Conservation (phyloP, 2,113 vertebrate species). For the Xerus inauris region DNA sequence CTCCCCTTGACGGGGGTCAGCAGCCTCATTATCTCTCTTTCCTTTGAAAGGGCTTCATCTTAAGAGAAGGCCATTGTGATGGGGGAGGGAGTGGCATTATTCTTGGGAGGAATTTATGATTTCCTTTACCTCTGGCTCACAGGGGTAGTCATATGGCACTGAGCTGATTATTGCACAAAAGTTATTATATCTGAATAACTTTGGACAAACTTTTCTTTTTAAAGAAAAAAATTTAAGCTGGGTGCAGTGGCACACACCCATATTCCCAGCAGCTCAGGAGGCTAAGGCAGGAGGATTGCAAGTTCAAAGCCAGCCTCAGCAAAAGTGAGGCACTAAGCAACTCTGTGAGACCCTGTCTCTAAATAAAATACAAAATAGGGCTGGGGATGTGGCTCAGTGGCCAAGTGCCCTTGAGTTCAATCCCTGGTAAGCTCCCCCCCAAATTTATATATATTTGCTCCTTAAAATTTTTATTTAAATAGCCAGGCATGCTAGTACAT, state of each 20-base stretch:
- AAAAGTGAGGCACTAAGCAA: no score
- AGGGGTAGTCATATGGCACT: slow-evolving; percentile 44
- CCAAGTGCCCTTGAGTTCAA: no score
- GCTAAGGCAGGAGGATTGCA: no score
- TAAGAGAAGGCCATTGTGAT: not conserved
- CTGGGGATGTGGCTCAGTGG: no score
- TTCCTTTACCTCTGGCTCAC: slow-evolving; percentile 35
- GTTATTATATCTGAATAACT: slow-evolving; percentile 61
- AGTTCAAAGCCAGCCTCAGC: no score
- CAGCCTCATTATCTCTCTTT: not conserved
- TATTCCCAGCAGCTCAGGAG: no score
- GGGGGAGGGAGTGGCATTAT: not conserved
- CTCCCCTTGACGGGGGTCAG: not conserved
- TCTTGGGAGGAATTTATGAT: not conserved
- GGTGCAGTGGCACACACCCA: no score
- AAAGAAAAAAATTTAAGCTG: no score
- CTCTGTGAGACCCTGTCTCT: no score
- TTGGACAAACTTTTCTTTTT: slow-evolving; percentile 66
- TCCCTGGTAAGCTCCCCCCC: no score
- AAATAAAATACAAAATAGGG: no score
- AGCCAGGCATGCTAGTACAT: no score
- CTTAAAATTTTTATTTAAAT: slow-evolving; percentile 80
- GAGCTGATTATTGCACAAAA: slow-evolving; percentile 75
- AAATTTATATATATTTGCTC: slow-evolving; percentile 81
- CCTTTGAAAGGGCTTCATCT: not conserved